Percentiles rank a stretch among this genome's conserved stretches.
phyloP scores from a whole-genome alignment of 1,140 invertebrate genomes.

The Plodia interpunctella region DNA sequence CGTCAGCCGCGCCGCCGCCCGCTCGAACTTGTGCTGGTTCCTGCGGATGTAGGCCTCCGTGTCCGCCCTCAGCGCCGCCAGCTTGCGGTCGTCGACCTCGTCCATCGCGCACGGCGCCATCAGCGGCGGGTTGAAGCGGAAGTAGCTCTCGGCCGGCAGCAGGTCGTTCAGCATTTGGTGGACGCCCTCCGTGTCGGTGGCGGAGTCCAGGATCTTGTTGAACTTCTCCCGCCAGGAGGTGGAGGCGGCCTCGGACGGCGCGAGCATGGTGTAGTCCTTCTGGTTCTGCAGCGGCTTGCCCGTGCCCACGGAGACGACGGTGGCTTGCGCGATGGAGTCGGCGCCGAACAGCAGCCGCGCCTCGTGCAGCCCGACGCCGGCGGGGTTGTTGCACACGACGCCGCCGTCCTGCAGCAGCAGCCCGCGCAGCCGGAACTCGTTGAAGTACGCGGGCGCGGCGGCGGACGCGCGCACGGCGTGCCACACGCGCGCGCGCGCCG shows the following conservation, averaged over 20 bases:
- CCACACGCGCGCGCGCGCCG: slow-evolving; percentile 86
- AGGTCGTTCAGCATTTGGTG: slow-evolving; percentile 91
- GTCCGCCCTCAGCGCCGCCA: slow-evolving; percentile 80
- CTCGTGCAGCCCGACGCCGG: slow-evolving; percentile 91
- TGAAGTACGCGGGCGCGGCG: slow-evolving; percentile 95
- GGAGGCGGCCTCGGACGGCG: slow-evolving; percentile 45
- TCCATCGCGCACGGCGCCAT: slow-evolving; percentile 89
- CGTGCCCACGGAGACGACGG: slow-evolving; percentile 84
- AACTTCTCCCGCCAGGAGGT: slow-evolving; percentile 89
- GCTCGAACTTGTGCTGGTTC: slow-evolving; percentile 86
- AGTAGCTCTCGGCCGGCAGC: slow-evolving; percentile 88
- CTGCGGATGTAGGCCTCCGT: slow-evolving; percentile 84
- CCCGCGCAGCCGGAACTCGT: slow-evolving; percentile 88
- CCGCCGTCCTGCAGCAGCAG: slow-evolving; percentile 92
- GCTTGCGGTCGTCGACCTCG: slow-evolving; percentile 85
- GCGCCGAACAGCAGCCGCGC: slow-evolving; percentile 91
- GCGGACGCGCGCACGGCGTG: slow-evolving; percentile 93
- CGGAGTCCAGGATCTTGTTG: slow-evolving; percentile 90
- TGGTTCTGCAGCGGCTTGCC: slow-evolving; percentile 18
- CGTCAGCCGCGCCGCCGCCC: slow-evolving; percentile 47
- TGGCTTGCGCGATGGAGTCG: slow-evolving; percentile 82
- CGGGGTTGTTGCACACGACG: slow-evolving; percentile 93
- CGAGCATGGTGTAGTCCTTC: background rate
- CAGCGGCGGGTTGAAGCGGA: slow-evolving; percentile 93
- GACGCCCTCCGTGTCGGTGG: slow-evolving; percentile 84